These are phyloP conservation scores for Lamellibrachia luymesi DNA, from an alignment of 1,140 invertebrate genomes.

Conservation along the genomic window DNA sequence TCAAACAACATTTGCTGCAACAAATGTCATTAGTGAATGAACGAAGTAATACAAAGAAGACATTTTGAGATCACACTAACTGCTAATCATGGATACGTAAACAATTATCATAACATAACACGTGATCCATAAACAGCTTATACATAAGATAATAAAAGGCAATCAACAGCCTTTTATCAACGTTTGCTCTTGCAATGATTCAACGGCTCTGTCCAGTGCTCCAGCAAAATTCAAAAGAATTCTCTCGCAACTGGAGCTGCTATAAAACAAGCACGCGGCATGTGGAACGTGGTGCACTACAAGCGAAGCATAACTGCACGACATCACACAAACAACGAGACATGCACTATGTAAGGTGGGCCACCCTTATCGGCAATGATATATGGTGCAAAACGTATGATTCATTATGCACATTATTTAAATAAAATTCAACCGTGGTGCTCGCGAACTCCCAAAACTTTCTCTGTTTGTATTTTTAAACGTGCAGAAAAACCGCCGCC, in stretches of 20 bases:
- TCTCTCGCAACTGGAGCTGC: background rate
- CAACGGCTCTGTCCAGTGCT: background rate
- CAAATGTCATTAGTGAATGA: background rate
- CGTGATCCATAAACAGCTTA: background rate
- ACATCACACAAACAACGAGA: background rate
- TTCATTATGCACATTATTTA: background rate
- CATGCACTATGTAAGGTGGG: background rate
- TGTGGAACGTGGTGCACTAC: background rate
- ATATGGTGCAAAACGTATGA: background rate
- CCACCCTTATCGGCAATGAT: background rate
- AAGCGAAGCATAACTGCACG: background rate
- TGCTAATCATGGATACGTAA: background rate
- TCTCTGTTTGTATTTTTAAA: background rate
- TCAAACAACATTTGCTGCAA: background rate
- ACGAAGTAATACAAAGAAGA: background rate
- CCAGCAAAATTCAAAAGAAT: background rate
- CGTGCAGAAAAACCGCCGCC: too few relatives aligned
- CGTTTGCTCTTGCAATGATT: background rate
- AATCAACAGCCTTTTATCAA: background rate
- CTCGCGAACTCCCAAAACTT: background rate
- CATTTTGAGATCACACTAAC: background rate
- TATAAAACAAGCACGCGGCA: background rate
- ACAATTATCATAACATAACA: background rate
- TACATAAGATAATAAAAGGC: background rate
- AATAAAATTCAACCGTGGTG: background rate